Evolutionary conservation across 2,113 vertebrate species (phyloP).

Genomic region (Colaptes auratus): DNA sequence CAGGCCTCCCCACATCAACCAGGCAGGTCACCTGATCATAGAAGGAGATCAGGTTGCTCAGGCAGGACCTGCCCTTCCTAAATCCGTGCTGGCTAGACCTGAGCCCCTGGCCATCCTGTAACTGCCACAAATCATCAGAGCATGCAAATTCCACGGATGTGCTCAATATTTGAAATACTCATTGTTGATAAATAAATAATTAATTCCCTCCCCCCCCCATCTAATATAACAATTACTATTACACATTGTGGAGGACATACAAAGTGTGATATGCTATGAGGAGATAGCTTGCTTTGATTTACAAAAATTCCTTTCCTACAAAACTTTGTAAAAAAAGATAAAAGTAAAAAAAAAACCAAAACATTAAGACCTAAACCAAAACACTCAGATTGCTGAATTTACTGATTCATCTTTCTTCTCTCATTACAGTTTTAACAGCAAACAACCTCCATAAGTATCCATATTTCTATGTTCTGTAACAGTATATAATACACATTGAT

Average conservation of each 20-base stretch:
- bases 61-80: too few species aligned
- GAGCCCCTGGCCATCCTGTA: too few species aligned
- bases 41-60: too few species aligned
- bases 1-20: too few species aligned
- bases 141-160: neutral
- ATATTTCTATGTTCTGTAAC: neutral
- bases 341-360: neutral
- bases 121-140: neutral
- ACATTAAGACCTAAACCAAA: neutral
- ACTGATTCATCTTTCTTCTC: neutral
- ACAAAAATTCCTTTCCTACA: neutral
- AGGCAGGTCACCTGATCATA: too few species aligned
- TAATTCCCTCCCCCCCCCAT: neutral
- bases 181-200: neutral
- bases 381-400: neutral
- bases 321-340: neutral
- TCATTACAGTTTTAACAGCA: neutral
- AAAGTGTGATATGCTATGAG: neutral
- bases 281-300: neutral
- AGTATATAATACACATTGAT: neutral
- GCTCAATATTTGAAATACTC: neutral
- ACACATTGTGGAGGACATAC: neutral
- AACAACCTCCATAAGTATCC: neutral
- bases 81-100: too few species aligned
- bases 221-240: neutral